Base-by-base conservation (phyloP, 2,888 invertebrate genomes). In the Scaptomyza tumidula region DNA sequence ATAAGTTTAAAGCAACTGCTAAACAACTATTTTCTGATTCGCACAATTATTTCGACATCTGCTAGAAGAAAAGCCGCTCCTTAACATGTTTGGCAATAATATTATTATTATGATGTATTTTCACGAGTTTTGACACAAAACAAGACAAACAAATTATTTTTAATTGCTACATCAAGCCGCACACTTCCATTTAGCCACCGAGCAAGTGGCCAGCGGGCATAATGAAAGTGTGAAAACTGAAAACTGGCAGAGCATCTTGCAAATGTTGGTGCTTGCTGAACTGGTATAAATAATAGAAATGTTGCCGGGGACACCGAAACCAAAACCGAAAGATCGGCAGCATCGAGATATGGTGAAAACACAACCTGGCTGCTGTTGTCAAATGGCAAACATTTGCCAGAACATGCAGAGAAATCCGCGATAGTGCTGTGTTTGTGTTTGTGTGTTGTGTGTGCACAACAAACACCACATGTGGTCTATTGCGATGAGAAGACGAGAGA, bases 121-220 rank as follows among this genome's bases (percentile, higher is more conserved):
- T 77, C 72, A 72, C 69, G 64, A 63, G 72, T 87, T 83, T 76
- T 81, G 88, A 87, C 83, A 78, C 56, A 61, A 81, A 74, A 88
- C 85, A 85, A 80, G 84, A 59, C 67, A 86, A 80, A 83, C 86
- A 85, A 88, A 86, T 85, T 85, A 85, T 83, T 86, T 85, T 85
- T 88, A 85, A 88, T 85, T 85, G 86, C 72, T 80, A 86, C 88
- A 88, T 70, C 71, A 71, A 41, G 56, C 16, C 68, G 58, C 67
- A 58, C 53, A 58, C 64, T 56, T 64, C 65, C 59, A 49, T 37
- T 13, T 2, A 7, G 37, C 37, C 37, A 37, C 37, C 7, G n/a
- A 37, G 6, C 37, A 39, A 39, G 19, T 19, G 19, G 67, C 67
- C 65, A 41, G 58, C 52, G 56, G 50, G 24, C 54, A 44, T 45